Percentiles rank a stretch among this genome's conserved stretches.
Evolutionary conservation across 1,140 invertebrate species (phyloP).

Genomic region (Drosophila simulans): DNA sequence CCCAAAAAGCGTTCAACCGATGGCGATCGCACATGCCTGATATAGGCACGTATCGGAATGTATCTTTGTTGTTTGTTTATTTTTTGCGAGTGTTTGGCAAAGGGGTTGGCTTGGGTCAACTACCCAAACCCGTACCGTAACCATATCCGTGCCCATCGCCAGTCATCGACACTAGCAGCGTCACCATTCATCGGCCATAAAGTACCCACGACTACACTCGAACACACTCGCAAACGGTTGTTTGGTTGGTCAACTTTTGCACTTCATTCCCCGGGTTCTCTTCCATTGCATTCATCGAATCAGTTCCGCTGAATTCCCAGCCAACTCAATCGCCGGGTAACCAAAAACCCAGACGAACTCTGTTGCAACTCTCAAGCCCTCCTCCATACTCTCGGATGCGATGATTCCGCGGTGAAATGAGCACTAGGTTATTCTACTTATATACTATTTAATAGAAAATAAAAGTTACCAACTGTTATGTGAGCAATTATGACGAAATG

Average conservation of each 20-base stretch:
- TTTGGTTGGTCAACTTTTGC: slow-evolving; percentile 25
- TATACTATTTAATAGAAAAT: background rate
- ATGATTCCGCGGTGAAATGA: background rate
- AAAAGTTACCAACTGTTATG: background rate
- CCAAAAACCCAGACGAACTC: slow-evolving; percentile 7
- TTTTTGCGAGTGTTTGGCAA: slow-evolving; percentile 42
- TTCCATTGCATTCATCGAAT: slow-evolving; percentile 12
- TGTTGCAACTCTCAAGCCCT: slow-evolving; percentile 8
- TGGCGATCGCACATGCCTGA: slow-evolving; percentile 51
- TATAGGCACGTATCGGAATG: slow-evolving; percentile 30
- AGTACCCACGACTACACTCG: slow-evolving; percentile 18
- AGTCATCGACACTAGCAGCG: slow-evolving; percentile 19
- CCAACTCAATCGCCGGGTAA: slow-evolving; percentile 11
- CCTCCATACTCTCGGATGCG: background rate
- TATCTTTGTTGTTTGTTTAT: slow-evolving; percentile 1
- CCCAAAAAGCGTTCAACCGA: slow-evolving; percentile 11
- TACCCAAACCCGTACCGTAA: slow-evolving; percentile 19
- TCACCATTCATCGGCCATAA: slow-evolving; percentile 35
- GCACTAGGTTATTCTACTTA: background rate
- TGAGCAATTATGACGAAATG: background rate
- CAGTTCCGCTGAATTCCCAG: slow-evolving; percentile 19
- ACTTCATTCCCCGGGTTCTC: slow-evolving; percentile 23
- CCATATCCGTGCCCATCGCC: slow-evolving; percentile 7
- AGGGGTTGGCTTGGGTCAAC: slow-evolving; percentile 56
- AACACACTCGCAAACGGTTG: slow-evolving; percentile 18